Evolutionary conservation across 2,797 vertebrate genomes (phyloP).

Genomic region (Garrulus glandarius): DNA sequence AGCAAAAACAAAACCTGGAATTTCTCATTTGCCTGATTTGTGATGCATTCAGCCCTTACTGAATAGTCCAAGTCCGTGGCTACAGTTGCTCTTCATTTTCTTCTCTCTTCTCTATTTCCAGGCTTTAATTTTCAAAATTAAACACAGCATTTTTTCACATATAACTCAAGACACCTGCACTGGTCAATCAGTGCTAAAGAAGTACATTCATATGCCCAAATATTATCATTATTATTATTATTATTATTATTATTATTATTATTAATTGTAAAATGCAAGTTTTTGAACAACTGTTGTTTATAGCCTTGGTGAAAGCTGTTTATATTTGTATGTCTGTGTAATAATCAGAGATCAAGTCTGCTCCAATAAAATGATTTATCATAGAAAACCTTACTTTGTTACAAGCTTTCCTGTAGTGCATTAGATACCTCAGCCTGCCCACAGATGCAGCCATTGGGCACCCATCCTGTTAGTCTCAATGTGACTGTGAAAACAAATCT

Average conservation of each 20-base stretch:
- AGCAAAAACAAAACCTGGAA: neutral
- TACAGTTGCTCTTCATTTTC: neutral
- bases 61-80: neutral
- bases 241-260: neutral
- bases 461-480: neutral
- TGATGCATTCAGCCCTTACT: neutral
- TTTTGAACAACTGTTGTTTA: neutral
- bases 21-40: neutral
- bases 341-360: neutral
- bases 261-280: neutral
- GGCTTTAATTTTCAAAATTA: neutral
- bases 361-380: neutral
- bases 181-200: neutral
- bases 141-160: neutral
- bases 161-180: neutral
- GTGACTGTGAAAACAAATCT: neutral
- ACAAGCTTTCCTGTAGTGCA: neutral
- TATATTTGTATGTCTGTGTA: neutral
- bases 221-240: neutral
- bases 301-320: neutral
- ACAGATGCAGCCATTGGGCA: neutral
- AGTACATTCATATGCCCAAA: neutral
- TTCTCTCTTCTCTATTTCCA: neutral
- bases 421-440: neutral
- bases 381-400: neutral